Evolutionary conservation across 1,140 invertebrate species (phyloP).

Genomic region (Bathynomus jamesi): DNA sequence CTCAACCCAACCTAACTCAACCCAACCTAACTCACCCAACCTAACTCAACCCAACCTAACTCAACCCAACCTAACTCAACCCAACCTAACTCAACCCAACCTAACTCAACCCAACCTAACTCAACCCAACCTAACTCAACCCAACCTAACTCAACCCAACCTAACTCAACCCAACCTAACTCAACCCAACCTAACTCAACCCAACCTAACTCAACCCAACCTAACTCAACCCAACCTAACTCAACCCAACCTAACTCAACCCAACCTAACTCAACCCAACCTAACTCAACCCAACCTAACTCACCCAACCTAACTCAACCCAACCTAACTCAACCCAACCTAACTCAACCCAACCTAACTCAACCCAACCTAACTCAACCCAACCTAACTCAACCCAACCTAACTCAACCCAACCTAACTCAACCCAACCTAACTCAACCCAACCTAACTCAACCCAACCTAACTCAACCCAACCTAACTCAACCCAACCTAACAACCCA

Average conservation of each 20-base stretch:
- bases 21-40: not conserved
- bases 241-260: conserved; percentile 21
- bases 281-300: conserved; percentile 11
- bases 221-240: conserved; percentile 23
- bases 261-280: conserved; percentile 23
- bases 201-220: conserved; percentile 29
- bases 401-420: not conserved
- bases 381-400: conserved; percentile 8
- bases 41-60: not conserved
- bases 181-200: conserved; percentile 26
- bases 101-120: conserved; percentile 13
- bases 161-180: conserved; percentile 8
- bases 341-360: conserved; percentile 1
- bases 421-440: conserved; percentile 4
- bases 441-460: conserved; percentile 4
- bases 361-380: conserved; percentile 50
- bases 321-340: not conserved
- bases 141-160: not conserved
- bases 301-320: not conserved
- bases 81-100: not conserved
- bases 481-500: conserved; percentile 16
- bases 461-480: conserved; percentile 11
- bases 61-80: not conserved
- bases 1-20: not conserved
- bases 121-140: conserved; percentile 25